Conservation (phyloP, 1,140 invertebrate genomes). For the Drosophila auraria region DNA sequence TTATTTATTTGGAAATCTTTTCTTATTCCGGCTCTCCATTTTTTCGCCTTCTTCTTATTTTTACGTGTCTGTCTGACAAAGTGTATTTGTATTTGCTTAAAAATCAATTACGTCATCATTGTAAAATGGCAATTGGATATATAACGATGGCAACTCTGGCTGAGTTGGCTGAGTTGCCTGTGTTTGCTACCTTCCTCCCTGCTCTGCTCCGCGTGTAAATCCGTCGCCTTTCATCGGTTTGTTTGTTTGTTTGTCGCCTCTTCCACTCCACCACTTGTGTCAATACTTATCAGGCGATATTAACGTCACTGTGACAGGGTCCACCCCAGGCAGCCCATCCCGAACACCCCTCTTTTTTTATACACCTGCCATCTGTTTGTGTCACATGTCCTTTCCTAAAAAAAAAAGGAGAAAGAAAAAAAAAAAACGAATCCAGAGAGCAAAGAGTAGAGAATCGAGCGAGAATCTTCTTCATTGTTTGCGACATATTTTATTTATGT, state of each 20-base stretch:
- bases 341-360: not conserved
- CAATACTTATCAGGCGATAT: slow-evolving; percentile 76
- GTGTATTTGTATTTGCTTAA: slow-evolving; percentile 82
- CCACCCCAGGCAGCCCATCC: not conserved
- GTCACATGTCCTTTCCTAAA: slow-evolving; percentile 57
- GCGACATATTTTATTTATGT: slow-evolving; percentile 79
- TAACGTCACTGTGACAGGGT: slow-evolving; percentile 67
- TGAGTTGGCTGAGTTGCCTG: not conserved
- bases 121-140: slow-evolving; percentile 75
- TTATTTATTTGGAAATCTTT: slow-evolving; percentile 63
- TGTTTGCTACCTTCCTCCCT: no score
- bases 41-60: slow-evolving; percentile 9
- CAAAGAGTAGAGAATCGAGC: slow-evolving; percentile 12
- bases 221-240: slow-evolving; percentile 21
- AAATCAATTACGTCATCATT: slow-evolving; percentile 84
- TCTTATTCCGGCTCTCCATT: slow-evolving; percentile 30
- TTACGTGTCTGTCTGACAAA: slow-evolving; percentile 45
- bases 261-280: slow-evolving; percentile 52
- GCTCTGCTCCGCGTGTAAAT: not conserved
- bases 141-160: slow-evolving; percentile 38
- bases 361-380: slow-evolving; percentile 62
- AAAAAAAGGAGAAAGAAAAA: slow-evolving; percentile 2
- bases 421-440: not conserved
- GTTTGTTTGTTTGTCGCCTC: slow-evolving; percentile 39
- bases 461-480: slow-evolving; percentile 55